These are phyloP conservation scores for Diogma glabrata DNA, from an alignment of 2,888 invertebrate species.

Conservation along the genomic window DNA sequence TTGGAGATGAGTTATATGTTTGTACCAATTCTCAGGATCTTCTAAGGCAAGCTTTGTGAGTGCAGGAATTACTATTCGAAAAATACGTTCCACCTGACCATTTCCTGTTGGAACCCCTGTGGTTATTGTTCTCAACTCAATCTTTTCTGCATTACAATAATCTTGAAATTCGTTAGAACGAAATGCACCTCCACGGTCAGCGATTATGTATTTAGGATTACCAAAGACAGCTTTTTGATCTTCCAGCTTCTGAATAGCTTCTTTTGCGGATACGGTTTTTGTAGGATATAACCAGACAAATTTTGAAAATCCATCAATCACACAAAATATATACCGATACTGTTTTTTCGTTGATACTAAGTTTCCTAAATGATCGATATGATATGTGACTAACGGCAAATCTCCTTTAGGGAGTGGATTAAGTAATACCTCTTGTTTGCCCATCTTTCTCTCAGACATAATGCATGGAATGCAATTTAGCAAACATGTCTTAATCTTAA, in stretches of 20 bases:
- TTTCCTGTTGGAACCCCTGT: constrained; percentile 27
- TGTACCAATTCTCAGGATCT: constrained; percentile 23
- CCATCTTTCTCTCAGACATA: constrained; percentile 18
- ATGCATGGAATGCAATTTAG: constrained; percentile 17
- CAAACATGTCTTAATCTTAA: constrained; percentile 13
- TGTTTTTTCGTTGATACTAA: constrained; percentile 22
- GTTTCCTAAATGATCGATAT: constrained; percentile 30
- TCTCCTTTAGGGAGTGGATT: constrained; percentile 25
- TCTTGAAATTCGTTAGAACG: constrained; percentile 14
- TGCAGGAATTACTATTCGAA: constrained; percentile 22
- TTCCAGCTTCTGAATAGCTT: constrained; percentile 16
- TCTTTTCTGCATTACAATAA: constrained; percentile 8
- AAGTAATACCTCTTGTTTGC: constrained; percentile 27
- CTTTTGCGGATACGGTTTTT: constrained; percentile 14
- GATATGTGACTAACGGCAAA: constrained; percentile 24
- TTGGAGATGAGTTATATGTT: constrained; percentile 19
- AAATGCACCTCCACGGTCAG: constrained; percentile 17
- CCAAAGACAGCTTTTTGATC: constrained; percentile 15
- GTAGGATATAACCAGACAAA: constrained; percentile 19
- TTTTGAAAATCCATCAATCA: constrained; percentile 27
- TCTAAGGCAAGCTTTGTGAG: constrained; percentile 16
- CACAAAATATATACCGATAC: constrained; percentile 26
- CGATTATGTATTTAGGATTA: constrained; percentile 13
- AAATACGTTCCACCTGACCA: constrained; percentile 28
- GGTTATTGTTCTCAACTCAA: constrained; percentile 10